Conservation (phyloP, 2,113 vertebrate genomes). For the Brachyhypopomus gauderio region DNA sequence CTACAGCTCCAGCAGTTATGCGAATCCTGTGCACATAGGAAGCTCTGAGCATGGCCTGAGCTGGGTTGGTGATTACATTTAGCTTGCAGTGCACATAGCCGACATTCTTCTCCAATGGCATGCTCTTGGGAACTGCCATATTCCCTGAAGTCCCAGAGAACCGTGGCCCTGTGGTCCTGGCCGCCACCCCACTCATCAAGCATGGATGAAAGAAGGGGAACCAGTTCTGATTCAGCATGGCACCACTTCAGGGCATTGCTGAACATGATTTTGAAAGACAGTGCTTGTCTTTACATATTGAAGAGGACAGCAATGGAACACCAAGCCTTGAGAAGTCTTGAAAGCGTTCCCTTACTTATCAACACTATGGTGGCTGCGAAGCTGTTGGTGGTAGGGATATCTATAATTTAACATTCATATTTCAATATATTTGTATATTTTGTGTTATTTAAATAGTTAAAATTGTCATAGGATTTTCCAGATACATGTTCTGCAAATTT, state of each 20-base stretch:
- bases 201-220: slow-evolving; percentile 34
- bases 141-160: slow-evolving; percentile 2
- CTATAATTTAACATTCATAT: no score
- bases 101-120: background rate
- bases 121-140: background rate
- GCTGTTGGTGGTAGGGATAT: no score
- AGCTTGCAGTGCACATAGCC: background rate
- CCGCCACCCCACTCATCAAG: slow-evolving; percentile 34
- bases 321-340: background rate
- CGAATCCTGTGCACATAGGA: no score
- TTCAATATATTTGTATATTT: no score
- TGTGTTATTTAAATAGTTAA: no score
- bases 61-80: background rate
- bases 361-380: background rate
- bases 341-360: background rate
- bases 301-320: background rate
- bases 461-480: no score
- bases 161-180: background rate
- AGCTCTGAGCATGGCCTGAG: background rate
- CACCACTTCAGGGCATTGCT: background rate
- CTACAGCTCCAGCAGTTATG: no score
- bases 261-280: background rate
- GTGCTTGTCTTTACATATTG: background rate
- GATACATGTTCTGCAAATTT: no score
- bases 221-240: slow-evolving; percentile 14